A percentile compares a stretch with the other conserved stretches of the same genome.
phyloP scores from a whole-genome alignment of 2,888 invertebrate genomes.

The Drepana falcataria region DNA sequence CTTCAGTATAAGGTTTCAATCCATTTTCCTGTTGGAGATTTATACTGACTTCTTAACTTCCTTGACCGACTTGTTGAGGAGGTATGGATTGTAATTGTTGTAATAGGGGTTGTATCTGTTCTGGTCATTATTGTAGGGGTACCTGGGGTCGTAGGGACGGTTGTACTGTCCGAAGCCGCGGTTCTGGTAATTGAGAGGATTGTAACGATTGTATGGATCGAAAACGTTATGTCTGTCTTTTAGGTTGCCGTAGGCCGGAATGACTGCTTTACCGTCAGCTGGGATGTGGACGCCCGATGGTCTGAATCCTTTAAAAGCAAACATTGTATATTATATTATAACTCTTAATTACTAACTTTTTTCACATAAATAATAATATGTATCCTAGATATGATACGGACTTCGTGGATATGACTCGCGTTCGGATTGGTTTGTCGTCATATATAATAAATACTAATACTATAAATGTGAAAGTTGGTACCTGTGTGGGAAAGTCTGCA shows the following conservation, averaged over 20 bases:
- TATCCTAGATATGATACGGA: too few species aligned
- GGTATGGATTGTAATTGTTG: slow-evolving; percentile 27
- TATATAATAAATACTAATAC: too few species aligned
- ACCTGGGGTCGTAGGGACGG: slow-evolving; percentile 34
- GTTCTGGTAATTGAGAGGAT: slow-evolving; percentile 29
- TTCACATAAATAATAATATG: too few species aligned
- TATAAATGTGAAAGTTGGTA: too few species aligned
- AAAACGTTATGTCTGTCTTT: slow-evolving; percentile 27
- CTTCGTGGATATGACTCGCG: too few species aligned
- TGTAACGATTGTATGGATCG: slow-evolving; percentile 44
- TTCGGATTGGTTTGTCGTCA: too few species aligned
- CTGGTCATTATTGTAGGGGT: slow-evolving; percentile 24
- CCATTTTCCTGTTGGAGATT: not conserved
- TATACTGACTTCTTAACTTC: slow-evolving; percentile 18
- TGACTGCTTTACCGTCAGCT: slow-evolving; percentile 75
- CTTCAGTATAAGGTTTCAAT: not conserved
- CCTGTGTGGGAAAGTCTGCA: too few species aligned
- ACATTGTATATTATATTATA: slow-evolving; percentile 6
- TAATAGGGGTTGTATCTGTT: slow-evolving; percentile 29
- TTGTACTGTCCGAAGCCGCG: slow-evolving; percentile 32
- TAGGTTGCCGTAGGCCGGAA: slow-evolving; percentile 52
- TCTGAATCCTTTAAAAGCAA: slow-evolving; percentile 66
- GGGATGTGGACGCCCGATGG: slow-evolving; percentile 83
- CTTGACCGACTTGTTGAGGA: slow-evolving; percentile 19
- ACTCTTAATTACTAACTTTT: too few species aligned